Base-by-base conservation (phyloP, 2,113 vertebrate species). In the Onychostruthus taczanowskii region DNA sequence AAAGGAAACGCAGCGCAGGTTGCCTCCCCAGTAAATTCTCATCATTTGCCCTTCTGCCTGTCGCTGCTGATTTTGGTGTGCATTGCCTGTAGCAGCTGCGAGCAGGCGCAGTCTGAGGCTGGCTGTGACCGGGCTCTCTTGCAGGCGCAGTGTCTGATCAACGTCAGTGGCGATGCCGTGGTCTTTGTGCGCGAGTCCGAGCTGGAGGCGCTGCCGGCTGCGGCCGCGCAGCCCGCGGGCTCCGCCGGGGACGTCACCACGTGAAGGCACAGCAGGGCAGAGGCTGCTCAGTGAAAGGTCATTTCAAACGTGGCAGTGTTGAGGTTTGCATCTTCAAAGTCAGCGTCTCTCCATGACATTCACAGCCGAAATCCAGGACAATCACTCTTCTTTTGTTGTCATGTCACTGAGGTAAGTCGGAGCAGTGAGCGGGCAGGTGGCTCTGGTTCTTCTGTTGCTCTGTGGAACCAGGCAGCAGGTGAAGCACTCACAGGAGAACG, bases 141-240 rank as follows among this genome's bases (percentile, higher is more conserved):
- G 35, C 78, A 99, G 99, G 99, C 99, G 27, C 99, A 99, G 97
- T 99, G 99, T 97, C 99, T 99, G 84, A 99, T 99, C 74, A 99
- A 99, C 12, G 99, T 99, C 52, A 99, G 99, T 31, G 99, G 99
- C 1, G 99, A 99, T 23, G 99, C 99, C 0, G 99, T 99, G 63
- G 98, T 99, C 90, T 99, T 99, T 58, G 97, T 99, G 49, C 98
- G 98, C 28, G 99, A 99, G 77, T 98, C 98, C 0, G 99, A 99
- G 74, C 94, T 98, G 28, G 99, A 99, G 66, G 87, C 93, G n/a
- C 41, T 97, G 7, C 74, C 98, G 10, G 21, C 94, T 3, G 95
- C 88, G 28, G 89, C 39, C 30, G 96, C 96, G 92, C 99, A 99
- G 49, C 95, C 97, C 2, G 84, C 95, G 6, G 97, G 95, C 56